Percentiles rank a stretch among this genome's conserved stretches.
Conservation (phyloP, 2,797 vertebrate genomes). For the Morus bassanus region DNA sequence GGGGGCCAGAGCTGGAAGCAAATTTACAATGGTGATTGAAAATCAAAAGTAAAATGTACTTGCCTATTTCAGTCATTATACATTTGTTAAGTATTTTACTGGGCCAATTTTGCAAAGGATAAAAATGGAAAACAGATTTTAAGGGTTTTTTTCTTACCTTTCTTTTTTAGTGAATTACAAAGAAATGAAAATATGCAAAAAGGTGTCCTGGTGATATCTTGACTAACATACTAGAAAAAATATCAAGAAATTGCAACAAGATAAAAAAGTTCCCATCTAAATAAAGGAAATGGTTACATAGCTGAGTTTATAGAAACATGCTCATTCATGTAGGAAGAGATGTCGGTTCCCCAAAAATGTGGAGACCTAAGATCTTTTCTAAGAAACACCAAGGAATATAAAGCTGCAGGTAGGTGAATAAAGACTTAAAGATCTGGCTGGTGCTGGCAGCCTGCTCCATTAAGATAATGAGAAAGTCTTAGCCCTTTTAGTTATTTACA, state of each 20-base stretch:
- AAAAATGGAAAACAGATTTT: not conserved
- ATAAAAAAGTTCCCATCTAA: not conserved
- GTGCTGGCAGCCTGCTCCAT: not conserved
- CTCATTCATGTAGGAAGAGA: not conserved
- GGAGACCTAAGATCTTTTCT: not conserved
- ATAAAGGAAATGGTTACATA: not conserved
- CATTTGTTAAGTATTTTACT: not conserved
- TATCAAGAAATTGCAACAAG: not conserved
- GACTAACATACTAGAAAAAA: not conserved
- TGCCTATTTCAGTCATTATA: not conserved
- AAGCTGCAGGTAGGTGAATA: not conserved
- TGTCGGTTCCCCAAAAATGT: not conserved
- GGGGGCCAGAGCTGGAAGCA: not conserved
- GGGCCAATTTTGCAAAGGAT: not conserved
- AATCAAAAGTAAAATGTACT: not conserved
- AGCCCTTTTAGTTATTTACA: not conserved
- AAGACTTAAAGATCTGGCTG: not conserved
- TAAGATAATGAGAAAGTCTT: not conserved
- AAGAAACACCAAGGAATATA: not conserved
- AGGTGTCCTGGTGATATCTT: not conserved
- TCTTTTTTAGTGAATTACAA: not conserved
- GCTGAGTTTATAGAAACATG: not conserved
- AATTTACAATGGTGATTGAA: not conserved
- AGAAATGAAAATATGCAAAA: not conserved
- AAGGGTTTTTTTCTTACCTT: fast-evolving